These are phyloP conservation scores for Streptopelia turtur DNA, from an alignment of 2,797 vertebrate genomes.

Conservation along the genomic window DNA sequence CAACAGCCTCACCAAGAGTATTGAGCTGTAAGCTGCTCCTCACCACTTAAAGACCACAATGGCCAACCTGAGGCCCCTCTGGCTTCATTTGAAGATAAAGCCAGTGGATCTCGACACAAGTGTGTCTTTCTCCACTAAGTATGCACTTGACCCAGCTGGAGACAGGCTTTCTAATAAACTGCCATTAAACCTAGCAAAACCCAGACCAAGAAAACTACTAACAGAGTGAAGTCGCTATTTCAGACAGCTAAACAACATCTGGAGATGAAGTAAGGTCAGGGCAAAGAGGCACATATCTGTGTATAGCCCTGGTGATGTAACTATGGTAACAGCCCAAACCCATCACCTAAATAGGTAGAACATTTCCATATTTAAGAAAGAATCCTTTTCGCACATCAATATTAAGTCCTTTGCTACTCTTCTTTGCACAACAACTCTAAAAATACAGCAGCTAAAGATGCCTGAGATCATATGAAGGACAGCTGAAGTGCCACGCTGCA, in stretches of 20 bases:
- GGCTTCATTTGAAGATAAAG: not conserved
- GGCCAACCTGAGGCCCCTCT: not conserved
- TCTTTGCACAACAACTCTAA: slow-evolving; percentile 22
- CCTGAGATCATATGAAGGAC: slow-evolving; percentile 9
- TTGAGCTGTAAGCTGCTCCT: not conserved
- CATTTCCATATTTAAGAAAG: not conserved
- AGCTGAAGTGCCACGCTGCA: not conserved
- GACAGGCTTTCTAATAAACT: not conserved
- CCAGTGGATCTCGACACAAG: not conserved
- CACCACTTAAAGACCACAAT: not conserved
- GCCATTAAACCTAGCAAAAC: not conserved
- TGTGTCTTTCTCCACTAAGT: not conserved
- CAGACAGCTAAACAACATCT: not conserved
- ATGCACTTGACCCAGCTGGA: not conserved
- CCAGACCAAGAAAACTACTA: not conserved
- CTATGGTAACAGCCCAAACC: not conserved
- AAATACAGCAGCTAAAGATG: slow-evolving; percentile 25
- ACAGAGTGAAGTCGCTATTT: not conserved
- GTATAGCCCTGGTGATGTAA: not conserved
- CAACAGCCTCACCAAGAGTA: not conserved
- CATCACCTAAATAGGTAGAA: not conserved
- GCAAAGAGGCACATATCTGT: not conserved
- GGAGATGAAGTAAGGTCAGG: not conserved
- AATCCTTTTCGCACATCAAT: not conserved
- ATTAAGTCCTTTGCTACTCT: slow-evolving; percentile 33